Percentiles rank a stretch among this genome's conserved stretches.
Evolutionary conservation across 1,140 invertebrate genomes (phyloP).

Genomic region (Lordiphosa collinella): DNA sequence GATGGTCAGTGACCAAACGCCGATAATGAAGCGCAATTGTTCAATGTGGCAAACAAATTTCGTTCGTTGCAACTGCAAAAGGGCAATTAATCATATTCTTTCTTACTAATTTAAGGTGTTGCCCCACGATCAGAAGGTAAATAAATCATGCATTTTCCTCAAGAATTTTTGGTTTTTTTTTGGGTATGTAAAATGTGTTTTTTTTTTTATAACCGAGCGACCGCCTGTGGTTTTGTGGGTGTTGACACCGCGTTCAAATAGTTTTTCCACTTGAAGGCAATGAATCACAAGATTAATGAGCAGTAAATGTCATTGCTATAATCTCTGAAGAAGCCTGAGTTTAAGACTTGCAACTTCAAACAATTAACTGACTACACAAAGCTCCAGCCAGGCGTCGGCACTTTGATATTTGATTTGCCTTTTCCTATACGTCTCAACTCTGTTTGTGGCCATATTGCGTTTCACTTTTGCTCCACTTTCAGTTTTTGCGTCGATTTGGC

Average conservation of each 20-base stretch:
- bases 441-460: constrained; percentile 56
- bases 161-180: no score
- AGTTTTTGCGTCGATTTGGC: constrained; percentile 42
- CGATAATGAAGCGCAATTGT: constrained; percentile 59
- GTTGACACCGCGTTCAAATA: constrained; percentile 50
- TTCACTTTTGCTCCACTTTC: constrained; percentile 60
- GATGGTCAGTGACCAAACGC: constrained; percentile 34
- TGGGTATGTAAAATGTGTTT: neutral
- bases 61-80: constrained; percentile 9
- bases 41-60: constrained; percentile 46
- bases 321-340: constrained; percentile 38
- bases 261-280: constrained; percentile 11
- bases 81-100: constrained; percentile 45
- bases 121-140: constrained; percentile 25
- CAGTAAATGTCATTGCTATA: constrained; percentile 37
- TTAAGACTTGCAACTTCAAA: constrained; percentile 5
- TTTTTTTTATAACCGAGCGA: constrained; percentile 8
- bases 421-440: constrained; percentile 17
- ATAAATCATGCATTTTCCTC: constrained; percentile 52
- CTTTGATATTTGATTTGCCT: constrained; percentile 12
- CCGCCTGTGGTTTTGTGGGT: constrained; percentile 53
- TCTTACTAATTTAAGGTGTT: constrained; percentile 57
- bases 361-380: constrained; percentile 5
- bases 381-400: neutral
- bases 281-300: constrained; percentile 43